Conservation (phyloP, 2,888 invertebrate genomes). For the Eupelmus urozonus region DNA sequence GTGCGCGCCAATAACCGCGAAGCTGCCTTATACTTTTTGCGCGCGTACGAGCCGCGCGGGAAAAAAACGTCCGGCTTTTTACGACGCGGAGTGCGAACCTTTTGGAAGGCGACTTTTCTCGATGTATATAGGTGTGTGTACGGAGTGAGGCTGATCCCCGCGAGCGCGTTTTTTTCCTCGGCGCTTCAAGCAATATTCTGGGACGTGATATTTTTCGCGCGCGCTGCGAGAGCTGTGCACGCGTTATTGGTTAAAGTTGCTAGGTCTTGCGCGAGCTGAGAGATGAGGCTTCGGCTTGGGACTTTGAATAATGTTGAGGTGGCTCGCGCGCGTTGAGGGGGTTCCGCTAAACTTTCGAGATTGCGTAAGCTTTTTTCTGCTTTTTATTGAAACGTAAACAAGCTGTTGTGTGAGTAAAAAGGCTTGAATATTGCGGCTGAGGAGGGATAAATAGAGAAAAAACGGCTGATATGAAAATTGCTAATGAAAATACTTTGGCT, state of each 20-base stretch:
- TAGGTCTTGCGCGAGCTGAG: too few species aligned
- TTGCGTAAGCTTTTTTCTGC: too few species aligned
- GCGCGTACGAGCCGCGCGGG: not conserved
- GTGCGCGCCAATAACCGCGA: conserved; percentile 46
- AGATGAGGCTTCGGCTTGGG: not conserved
- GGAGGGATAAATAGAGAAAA: too few species aligned
- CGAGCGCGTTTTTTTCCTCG: not conserved
- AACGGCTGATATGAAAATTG: too few species aligned
- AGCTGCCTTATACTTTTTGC: conserved; percentile 4
- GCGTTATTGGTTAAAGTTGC: not conserved
- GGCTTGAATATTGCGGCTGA: too few species aligned
- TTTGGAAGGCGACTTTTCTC: not conserved
- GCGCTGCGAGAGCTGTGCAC: not conserved
- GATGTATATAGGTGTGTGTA: too few species aligned
- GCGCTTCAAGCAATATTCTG: not conserved
- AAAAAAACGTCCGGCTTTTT: not conserved
- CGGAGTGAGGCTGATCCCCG: too few species aligned
- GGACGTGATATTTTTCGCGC: not conserved
- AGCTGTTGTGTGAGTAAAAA: too few species aligned
- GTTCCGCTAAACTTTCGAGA: too few species aligned
- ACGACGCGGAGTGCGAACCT: not conserved
- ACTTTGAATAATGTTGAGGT: not conserved
- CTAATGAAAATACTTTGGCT: too few species aligned
- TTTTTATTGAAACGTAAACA: too few species aligned
- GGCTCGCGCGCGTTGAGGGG: too few species aligned